phyloP scores from a whole-genome alignment of 2,797 vertebrate species.

The Heliangelus exortis region DNA sequence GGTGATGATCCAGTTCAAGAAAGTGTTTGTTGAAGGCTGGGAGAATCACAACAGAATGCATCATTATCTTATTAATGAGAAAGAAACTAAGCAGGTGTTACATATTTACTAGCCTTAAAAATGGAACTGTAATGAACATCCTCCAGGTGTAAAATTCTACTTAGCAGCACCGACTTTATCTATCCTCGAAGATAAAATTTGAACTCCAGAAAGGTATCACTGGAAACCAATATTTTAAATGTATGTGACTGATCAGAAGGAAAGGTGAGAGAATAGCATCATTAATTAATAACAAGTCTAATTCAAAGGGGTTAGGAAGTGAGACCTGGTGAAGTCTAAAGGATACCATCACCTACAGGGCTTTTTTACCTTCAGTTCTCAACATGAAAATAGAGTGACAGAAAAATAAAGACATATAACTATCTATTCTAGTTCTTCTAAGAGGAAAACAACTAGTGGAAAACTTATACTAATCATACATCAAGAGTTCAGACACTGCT shows the following conservation, averaged over 20 bases:
- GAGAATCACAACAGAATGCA: background rate
- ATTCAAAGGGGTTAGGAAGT: background rate
- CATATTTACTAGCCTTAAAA: background rate
- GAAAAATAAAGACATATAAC: background rate
- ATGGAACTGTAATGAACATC: background rate
- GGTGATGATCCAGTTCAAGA: constrained; percentile 34
- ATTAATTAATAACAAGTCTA: background rate
- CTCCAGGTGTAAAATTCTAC: background rate
- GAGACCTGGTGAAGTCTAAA: background rate
- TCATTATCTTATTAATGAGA: constrained; percentile 25
- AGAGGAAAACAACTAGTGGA: background rate
- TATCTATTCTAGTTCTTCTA: background rate
- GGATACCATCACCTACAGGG: background rate
- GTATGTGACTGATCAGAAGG: background rate
- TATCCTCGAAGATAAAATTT: background rate
- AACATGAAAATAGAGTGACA: background rate
- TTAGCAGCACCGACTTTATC: background rate
- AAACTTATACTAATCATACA: background rate
- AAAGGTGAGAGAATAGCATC: background rate
- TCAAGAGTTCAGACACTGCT: background rate
- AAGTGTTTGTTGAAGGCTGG: background rate
- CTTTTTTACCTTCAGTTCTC: background rate
- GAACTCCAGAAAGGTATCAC: background rate
- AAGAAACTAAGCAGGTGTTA: background rate
- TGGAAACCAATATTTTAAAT: background rate